phyloP scores from a whole-genome alignment of 2,888 invertebrate genomes.

The Epirrhoe alternata region DNA sequence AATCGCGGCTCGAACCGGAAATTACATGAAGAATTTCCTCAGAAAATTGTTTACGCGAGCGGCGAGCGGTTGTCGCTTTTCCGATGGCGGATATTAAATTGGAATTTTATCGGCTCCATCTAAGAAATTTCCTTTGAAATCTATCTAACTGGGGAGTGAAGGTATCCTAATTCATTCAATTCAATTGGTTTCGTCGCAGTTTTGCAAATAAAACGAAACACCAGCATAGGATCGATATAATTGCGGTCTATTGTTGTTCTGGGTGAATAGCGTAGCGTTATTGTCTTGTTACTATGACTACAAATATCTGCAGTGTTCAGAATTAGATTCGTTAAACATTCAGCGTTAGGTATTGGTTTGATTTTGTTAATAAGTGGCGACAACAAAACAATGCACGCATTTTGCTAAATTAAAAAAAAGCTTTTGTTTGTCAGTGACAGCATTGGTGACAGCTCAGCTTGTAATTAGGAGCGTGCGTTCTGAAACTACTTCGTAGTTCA shows the following conservation, averaged over 20 bases:
- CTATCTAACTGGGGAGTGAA: slow-evolving; percentile 37
- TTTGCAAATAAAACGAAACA: slow-evolving; percentile 31
- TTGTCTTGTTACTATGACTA: slow-evolving; percentile 42
- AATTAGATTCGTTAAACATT: not conserved
- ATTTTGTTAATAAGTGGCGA: no score
- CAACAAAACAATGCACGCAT: slow-evolving; percentile 20
- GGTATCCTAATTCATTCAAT: not conserved
- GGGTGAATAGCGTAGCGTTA: slow-evolving; percentile 37
- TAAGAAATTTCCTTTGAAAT: slow-evolving; percentile 55
- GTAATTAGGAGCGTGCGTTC: slow-evolving; percentile 50
- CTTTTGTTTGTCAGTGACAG: slow-evolving; percentile 41
- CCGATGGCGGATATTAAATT: slow-evolving; percentile 73
- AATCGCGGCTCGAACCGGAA: slow-evolving; percentile 70
- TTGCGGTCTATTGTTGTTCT: slow-evolving; percentile 49
- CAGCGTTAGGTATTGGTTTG: no score
- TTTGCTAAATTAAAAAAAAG: not conserved
- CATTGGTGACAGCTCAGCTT: slow-evolving; percentile 34
- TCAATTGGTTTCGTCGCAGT: slow-evolving; percentile 11
- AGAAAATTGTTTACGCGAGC: slow-evolving; percentile 79
- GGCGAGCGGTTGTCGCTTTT: slow-evolving; percentile 64
- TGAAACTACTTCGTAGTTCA: slow-evolving; percentile 34
- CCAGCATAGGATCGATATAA: slow-evolving; percentile 58
- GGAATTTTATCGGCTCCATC: slow-evolving; percentile 58
- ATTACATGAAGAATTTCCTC: slow-evolving; percentile 78
- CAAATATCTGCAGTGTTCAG: slow-evolving; percentile 27